Evolutionary conservation across 2,888 invertebrate genomes (phyloP), one percentile per base, ranked within the genome.

Genomic region (Melolontha melolontha): DNA sequence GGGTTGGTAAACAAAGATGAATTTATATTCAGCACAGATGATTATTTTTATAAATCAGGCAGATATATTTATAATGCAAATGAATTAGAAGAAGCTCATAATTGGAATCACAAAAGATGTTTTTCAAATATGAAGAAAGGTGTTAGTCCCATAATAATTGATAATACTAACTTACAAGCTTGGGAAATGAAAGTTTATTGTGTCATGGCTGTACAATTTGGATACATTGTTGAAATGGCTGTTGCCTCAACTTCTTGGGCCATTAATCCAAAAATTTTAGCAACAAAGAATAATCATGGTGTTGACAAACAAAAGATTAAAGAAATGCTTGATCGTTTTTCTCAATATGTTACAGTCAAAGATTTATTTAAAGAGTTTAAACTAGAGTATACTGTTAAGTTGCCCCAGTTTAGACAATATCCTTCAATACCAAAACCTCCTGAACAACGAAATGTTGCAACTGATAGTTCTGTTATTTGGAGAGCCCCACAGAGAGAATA

Each of bases 171-270:
- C 79, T 86, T 89, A 1, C 85, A 90, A 79, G 75, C 87, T 5
- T 96, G 95, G 95, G 96, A 97, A 84, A 95, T 97, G 92, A 84
- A 88, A 72, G 87, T 90, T 0, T 96, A 96, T 82, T 88, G 89
- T 1, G 79, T 81, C 22, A 81, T 87, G 80, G 96, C 90, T 0
- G 86, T 91, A 0, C 81, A 85, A 51, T 84, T 89, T 79, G 91
- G 91, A 0, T 97, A 97, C 80, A 79, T 87, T 11, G 82, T 97
- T 41, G 90, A 93, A 81, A 85, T 96, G 0, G 71, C 95, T 0
- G 95, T 96, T 79, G 93, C 96, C 0, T 86, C 87, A 44, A 96
- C 94, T 0, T 84, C 87, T 0, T 97, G 97, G 97, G 84, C 84
- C 63, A 85, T 83, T 69, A 86, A 88, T 69, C 82, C 85, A 0